These are phyloP conservation scores for Acanthopagrus latus DNA, from an alignment of 2,797 vertebrate genomes.

Conservation along the genomic window DNA sequence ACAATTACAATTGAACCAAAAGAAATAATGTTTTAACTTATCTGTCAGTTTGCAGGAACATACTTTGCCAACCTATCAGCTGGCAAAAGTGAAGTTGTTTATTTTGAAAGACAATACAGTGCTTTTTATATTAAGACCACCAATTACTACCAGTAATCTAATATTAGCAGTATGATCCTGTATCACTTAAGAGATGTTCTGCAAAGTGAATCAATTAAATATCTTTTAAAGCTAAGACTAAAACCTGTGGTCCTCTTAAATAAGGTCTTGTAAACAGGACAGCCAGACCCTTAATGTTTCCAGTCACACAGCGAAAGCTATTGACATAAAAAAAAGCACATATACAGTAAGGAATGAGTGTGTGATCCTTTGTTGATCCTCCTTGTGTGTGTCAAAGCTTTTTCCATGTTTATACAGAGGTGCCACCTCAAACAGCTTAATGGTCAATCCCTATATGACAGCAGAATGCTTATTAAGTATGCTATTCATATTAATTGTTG, in stretches of 20 bases:
- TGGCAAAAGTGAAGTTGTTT: background rate
- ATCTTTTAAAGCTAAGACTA: slow-evolving; percentile 1
- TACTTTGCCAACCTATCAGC: too few relatives aligned
- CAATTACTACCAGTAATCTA: background rate
- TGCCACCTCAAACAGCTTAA: slow-evolving; percentile 39
- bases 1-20: too few relatives aligned
- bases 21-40: too few relatives aligned
- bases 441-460: slow-evolving; percentile 22
- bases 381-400: slow-evolving; percentile 28
- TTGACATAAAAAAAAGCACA: slow-evolving; percentile 37
- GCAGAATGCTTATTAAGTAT: slow-evolving; percentile 24
- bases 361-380: slow-evolving; percentile 30
- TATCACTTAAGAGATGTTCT: slow-evolving; percentile 6
- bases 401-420: slow-evolving; percentile 41
- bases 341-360: slow-evolving; percentile 24
- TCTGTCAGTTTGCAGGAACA: too few relatives aligned
- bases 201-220: slow-evolving; percentile 8
- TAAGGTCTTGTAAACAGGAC: slow-evolving; percentile 20
- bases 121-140: background rate
- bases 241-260: background rate
- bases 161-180: background rate
- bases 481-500: slow-evolving; percentile 35
- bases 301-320: slow-evolving; percentile 36
- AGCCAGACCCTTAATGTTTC: slow-evolving; percentile 17
- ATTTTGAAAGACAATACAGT: background rate